Evolutionary conservation across 2,888 invertebrate genomes (phyloP), one percentile per base, ranked within the genome.

Genomic region (Napeogenes sylphis): DNA sequence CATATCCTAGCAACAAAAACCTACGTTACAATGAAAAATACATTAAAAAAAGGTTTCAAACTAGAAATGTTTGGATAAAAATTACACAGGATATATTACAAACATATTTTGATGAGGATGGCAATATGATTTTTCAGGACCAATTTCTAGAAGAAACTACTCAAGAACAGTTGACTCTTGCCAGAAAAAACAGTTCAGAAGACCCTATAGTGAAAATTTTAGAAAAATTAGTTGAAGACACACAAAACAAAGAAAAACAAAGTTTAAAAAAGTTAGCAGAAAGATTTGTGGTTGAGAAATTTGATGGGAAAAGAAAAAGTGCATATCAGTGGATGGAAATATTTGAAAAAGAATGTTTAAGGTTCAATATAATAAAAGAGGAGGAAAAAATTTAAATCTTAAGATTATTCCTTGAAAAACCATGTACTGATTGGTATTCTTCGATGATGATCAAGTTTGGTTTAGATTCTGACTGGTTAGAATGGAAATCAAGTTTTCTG

Each of bases 261-360:
- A 72, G 57, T 61, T 21, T 73, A 47, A 68, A 68, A 59, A 61
- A 72, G 6, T 55, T 73, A 45, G 61, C 71, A 3, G 70, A 77
- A 6, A 71, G 45, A n/a, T 75, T 76, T 72, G 59, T 73, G 4
- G 69, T 75, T 57, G 73, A 73, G 61, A 75, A 74, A 67, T 75
- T 75, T 67, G 55, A 46, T 51, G 60, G 65, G 5, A 75, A 67
- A 69, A 71, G 56, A 51, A 56, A 68, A 53, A 73, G 64, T 69
- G 71, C 67, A 35, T 21, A 12, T 3, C 72, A 73, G 8, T 76
- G 75, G 75, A 73, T 75, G 2, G 65, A 70, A 1, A 42, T 55
- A n/a, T 76, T 76, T 69, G 72, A 78, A 63, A 72, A 63, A 46
- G 74, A 75, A 69, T 76, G 74, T 65, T 14, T 3, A 55, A 55